phyloP scores from a whole-genome alignment of 2,113 vertebrate genomes.

The Notothenia rossii region DNA sequence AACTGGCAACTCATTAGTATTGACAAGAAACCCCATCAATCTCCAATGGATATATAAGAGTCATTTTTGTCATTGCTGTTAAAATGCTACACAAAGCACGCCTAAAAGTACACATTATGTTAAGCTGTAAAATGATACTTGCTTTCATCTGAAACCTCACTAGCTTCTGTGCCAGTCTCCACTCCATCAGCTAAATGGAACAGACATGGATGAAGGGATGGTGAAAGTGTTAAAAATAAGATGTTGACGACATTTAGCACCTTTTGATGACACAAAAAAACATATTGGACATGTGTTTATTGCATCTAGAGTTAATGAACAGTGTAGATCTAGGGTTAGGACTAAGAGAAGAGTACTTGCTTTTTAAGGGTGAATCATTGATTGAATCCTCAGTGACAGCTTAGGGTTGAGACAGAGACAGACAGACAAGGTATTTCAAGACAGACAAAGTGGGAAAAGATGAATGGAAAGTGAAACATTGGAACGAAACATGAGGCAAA shows the following conservation, averaged over 20 bases:
- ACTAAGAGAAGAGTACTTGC: constrained; percentile 76
- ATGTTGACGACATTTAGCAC: background rate
- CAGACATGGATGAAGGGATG: constrained; percentile 43
- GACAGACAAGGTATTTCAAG: constrained; percentile 51
- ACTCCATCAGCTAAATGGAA: constrained; percentile 69
- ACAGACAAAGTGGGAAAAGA: constrained; percentile 36
- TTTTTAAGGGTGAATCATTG: constrained; percentile 80
- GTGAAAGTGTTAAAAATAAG: constrained; percentile 21
- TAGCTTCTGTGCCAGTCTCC: constrained; percentile 68
- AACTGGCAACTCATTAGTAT: background rate
- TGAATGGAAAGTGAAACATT: constrained; percentile 35
- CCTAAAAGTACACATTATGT: constrained; percentile 26
- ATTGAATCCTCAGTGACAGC: constrained; percentile 79
- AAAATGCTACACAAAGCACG: constrained; percentile 51
- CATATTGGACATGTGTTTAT: background rate
- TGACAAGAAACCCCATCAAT: background rate
- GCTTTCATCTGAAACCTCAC: constrained; percentile 81
- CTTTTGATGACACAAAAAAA: constrained; percentile 9
- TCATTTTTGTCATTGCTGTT: background rate
- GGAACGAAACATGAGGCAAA: constrained; percentile 22
- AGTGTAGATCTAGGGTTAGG: background rate
- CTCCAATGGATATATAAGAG: background rate
- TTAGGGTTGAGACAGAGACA: constrained; percentile 70
- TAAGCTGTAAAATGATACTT: constrained; percentile 72
- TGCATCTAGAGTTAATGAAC: background rate